Evolutionary conservation across 2,888 invertebrate species (phyloP).

Genomic region (Scaeva pyrastri): DNA sequence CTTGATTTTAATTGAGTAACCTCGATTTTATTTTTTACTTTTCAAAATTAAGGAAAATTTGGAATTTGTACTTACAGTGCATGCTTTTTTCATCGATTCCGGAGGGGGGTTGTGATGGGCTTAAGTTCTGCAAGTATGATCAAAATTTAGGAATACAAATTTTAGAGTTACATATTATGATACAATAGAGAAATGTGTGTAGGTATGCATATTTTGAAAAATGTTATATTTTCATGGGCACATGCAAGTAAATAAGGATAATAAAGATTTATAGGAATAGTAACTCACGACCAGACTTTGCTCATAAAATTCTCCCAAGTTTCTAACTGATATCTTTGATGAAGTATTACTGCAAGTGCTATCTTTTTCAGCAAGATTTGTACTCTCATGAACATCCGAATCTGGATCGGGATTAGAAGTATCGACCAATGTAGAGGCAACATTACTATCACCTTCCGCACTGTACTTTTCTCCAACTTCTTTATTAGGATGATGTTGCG

Average conservation of each 20-base stretch:
- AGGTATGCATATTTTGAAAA: too few species aligned
- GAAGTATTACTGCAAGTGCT: conserved; percentile 56
- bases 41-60: neutral
- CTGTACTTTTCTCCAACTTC: neutral
- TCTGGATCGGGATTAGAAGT: conserved; percentile 4
- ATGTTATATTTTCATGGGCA: neutral
- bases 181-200: too few species aligned
- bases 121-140: conserved; percentile 39
- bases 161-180: too few species aligned
- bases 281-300: conserved; percentile 47
- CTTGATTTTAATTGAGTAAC: conserved; percentile 20
- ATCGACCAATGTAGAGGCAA: neutral
- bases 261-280: neutral
- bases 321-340: conserved; percentile 44
- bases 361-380: conserved; percentile 27
- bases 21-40: conserved; percentile 2
- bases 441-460: conserved; percentile 19
- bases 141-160: neutral
- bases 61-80: conserved; percentile 42
- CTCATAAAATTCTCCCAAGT: conserved; percentile 48
- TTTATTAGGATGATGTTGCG: neutral
- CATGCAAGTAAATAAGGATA: too few species aligned
- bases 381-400: conserved; percentile 26
- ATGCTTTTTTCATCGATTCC: conserved; percentile 33
- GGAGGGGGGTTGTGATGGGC: conserved; percentile 1